A percentile compares a stretch with the other conserved stretches of the same genome.
Conservation (phyloP, 2,797 vertebrate genomes). For the Novumbra hubbsi region DNA sequence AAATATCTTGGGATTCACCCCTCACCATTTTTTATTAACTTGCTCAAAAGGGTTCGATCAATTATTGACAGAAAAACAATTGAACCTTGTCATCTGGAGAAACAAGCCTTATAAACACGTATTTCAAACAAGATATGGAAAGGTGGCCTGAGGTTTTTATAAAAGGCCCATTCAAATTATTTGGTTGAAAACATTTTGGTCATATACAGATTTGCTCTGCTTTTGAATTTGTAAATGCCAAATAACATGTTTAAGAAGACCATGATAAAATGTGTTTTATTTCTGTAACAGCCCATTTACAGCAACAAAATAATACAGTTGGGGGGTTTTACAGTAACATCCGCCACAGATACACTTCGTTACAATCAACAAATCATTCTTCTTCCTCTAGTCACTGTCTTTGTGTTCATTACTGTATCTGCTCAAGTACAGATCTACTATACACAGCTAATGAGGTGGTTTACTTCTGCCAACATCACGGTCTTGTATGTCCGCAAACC, state of each 20-base stretch:
- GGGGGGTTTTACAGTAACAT: slow-evolving; percentile 36
- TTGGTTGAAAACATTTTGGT: too few species aligned
- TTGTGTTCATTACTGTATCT: background rate
- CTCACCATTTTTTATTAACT: too few species aligned
- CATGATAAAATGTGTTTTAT: slow-evolving; percentile 52
- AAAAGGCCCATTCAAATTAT: too few species aligned
- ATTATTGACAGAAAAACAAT: too few species aligned
- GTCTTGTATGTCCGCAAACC: background rate
- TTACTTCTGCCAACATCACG: background rate
- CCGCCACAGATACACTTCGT: slow-evolving; percentile 53
- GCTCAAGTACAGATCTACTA: slow-evolving; percentile 6
- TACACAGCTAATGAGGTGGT: background rate
- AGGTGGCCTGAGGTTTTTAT: too few species aligned
- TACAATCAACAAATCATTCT: background rate
- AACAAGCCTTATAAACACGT: too few species aligned
- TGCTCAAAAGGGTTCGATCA: too few species aligned
- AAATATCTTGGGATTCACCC: too few species aligned
- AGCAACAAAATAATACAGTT: slow-evolving; percentile 43
- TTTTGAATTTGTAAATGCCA: too few species aligned
- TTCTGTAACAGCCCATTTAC: slow-evolving; percentile 61
- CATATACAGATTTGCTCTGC: too few species aligned
- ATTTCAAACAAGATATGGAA: too few species aligned
- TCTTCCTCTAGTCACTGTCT: background rate
- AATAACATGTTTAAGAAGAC: background rate
- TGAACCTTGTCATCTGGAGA: too few species aligned